Evolutionary conservation across 2,797 vertebrate genomes (phyloP).

Genomic region (Phataginus tricuspis): DNA sequence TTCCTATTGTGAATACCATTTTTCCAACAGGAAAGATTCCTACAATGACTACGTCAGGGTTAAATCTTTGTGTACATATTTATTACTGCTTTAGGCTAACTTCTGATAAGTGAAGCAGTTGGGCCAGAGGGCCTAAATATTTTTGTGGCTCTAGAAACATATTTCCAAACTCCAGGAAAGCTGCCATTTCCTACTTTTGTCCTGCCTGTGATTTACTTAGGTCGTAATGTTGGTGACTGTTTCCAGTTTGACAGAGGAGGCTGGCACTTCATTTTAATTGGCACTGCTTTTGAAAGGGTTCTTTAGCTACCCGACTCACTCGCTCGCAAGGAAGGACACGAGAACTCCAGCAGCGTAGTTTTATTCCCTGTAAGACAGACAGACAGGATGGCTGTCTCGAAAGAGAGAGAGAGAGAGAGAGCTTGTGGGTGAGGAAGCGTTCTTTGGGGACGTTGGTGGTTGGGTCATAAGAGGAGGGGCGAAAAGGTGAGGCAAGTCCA

Average conservation of each 20-base stretch:
- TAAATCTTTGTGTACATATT: neutral
- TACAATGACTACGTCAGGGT: neutral
- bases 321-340: no score
- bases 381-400: no score
- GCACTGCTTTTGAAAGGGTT: neutral
- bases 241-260: neutral
- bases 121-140: neutral
- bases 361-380: no score
- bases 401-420: no score
- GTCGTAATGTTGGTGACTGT: neutral
- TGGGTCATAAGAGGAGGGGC: no score
- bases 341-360: no score
- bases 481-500: no score
- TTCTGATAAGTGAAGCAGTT: neutral
- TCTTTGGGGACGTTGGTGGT: no score
- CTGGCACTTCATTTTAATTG: neutral
- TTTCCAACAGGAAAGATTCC: neutral
- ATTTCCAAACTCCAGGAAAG: neutral
- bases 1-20: neutral
- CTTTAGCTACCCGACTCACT: no score
- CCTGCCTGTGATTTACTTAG: rapidly evolving
- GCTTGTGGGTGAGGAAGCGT: no score
- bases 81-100: neutral
- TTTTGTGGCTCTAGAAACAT: neutral
- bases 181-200: neutral